Evolutionary conservation across 2,888 invertebrate genomes (phyloP), one percentile per base, ranked within the genome.

Genomic region (Leptopilina myrica): DNA sequence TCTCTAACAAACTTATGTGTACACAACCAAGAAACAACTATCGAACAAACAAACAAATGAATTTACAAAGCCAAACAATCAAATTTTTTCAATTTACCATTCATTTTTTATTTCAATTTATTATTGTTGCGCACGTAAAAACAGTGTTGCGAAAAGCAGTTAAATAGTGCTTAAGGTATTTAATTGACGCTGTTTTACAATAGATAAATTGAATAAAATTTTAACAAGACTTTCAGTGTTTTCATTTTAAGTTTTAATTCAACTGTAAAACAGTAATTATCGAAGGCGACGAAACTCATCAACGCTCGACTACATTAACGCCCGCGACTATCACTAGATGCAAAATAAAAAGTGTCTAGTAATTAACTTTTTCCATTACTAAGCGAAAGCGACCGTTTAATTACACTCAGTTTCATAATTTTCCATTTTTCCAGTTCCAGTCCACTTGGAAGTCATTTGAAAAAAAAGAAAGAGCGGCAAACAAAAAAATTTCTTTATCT

Each of bases 291-390:
- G 20, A 26, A 67, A 67, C 49, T 67, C 49, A 67, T 67, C 49
- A 67, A 26, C 26, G 53, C 69, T 69, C 26, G 53, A 56, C 49
- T 69, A 33, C 53, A 69, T 69, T 56, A 69, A 69, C 69, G 53
- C 26, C 8, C 8, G 26, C 8, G 26, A 56, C 33, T 69, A 53
- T 69, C 53, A 33, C n/a, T 56, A 26, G 53, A 53, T 14, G 53
- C 53, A 69, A 69, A 69, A 69, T 69, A 69, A 69, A 14, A n/a
- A 69, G 53, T 33, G 26, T 49, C 49, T 49, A 8, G 53, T 69
- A 69, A 69, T 69, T 56, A 69, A 53, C 49, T 69, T 69, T 69
- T 69, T 56, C 53, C 53, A 33, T 69, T 69, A 69, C 69, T 69
- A 56, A 8, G 53, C 26, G 53, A 69, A 56, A 33, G 49, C 26